A percentile compares a stretch with the other conserved stretches of the same genome.
phyloP scores from a whole-genome alignment of 2,888 invertebrate genomes.

The Nycteola revayana region DNA sequence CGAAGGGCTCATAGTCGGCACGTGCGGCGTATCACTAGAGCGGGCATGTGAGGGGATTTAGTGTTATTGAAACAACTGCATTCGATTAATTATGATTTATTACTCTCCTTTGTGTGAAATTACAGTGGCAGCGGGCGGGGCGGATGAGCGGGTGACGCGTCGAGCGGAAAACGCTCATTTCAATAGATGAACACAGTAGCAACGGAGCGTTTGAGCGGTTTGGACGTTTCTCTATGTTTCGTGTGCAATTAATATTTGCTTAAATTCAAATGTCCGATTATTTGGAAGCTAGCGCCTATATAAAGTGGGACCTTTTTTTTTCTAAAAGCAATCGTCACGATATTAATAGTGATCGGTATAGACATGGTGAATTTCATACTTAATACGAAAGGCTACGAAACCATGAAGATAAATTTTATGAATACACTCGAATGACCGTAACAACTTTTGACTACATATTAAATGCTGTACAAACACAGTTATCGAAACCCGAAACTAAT shows the following conservation, averaged over 20 bases:
- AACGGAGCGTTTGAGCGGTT: conserved; percentile 6
- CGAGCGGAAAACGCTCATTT: conserved; percentile 7
- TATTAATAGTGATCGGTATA: conserved; percentile 10
- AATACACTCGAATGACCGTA: conserved; percentile 9
- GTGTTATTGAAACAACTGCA: no score
- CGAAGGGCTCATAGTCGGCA: no score
- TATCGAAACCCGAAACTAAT: conserved; percentile 7
- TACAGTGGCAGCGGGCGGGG: conserved; percentile 4
- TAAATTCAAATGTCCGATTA: conserved; percentile 8
- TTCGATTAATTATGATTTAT: no score
- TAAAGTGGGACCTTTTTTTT: conserved; percentile 7
- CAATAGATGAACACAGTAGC: conserved; percentile 9
- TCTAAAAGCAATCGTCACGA: conserved; percentile 9
- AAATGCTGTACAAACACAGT: conserved; percentile 7
- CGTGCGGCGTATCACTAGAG: no score
- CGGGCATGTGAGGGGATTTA: no score
- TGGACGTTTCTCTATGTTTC: conserved; percentile 5
- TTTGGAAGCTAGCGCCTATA: conserved; percentile 8
- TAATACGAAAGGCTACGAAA: conserved; percentile 6
- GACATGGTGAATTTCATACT: conserved; percentile 4
- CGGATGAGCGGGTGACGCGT: conserved; percentile 6
- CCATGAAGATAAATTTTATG: conserved; percentile 11
- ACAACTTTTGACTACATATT: conserved; percentile 10
- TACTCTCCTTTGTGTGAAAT: no score
- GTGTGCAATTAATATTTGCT: conserved; percentile 4